Base-by-base conservation (phyloP, 2,113 vertebrate genomes). In the Chaenocephalus aceratus region DNA sequence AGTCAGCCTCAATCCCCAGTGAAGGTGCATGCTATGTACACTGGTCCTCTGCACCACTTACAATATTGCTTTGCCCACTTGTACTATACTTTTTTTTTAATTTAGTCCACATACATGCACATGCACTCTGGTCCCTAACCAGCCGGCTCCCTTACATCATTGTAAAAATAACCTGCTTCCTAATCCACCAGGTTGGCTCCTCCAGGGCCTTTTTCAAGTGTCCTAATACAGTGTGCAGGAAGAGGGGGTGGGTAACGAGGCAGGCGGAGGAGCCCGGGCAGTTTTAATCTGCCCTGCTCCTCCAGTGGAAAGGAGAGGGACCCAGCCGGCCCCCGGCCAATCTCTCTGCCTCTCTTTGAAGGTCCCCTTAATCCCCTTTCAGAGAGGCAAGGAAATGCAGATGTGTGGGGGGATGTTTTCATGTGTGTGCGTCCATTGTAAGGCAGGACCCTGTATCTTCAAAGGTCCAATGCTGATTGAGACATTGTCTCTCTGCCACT, bases 301-400 rank as follows among this genome's bases (percentile, higher is more conserved):
- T 89, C 83, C 74, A 73, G 83, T 91, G 86, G 71, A 46, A 79
- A 78, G 75, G 71, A 82, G 80, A 87, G 84, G 86, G 87, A 89
- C 92, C 90, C 80, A 76, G 80, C 65, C 58, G 86, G 84, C 89
- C 88, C 84, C 82, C 34, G 85, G 85, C 89, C 91, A 90, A 90
- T 91, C 88, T 80, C 59, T 77, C 73, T 81, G 77, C 88, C 65
- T 85, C 81, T 77, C 93, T 95, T 94, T 94, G 94, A 95, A 94
- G 86, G 89, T 85, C 87, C 83, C 82, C 68, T 82, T 95, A 94
- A 95, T 95, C 94, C 92, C 81, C 84, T 93, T 91, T 89, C 78
- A 83, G 66, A 72, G 87, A 80, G 77, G 79, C 79, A 77, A 84
- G 86, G 72, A 79, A 86, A 88, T 89, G 72, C 85, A 91, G 79